A percentile compares a stretch with the other conserved stretches of the same genome.
phyloP scores from a whole-genome alignment of 1,140 invertebrate genomes.

The Lepidotrigona ventralis region DNA sequence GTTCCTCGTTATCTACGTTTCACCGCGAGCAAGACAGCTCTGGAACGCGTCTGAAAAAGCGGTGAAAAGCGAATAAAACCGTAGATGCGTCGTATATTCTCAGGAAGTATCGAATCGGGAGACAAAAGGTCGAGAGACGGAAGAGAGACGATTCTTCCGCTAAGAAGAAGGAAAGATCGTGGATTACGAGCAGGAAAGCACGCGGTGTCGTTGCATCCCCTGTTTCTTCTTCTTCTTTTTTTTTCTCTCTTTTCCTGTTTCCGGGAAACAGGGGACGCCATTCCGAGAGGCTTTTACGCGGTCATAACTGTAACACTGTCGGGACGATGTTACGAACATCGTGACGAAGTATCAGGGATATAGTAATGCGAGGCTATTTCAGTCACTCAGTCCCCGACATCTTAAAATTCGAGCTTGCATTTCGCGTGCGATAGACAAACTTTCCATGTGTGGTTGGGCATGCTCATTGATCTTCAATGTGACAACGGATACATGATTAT shows the following conservation, averaged over 20 bases:
- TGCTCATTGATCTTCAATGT: neutral
- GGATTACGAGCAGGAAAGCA: conserved; percentile 40
- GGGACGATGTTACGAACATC: conserved; percentile 41
- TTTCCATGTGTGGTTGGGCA: neutral
- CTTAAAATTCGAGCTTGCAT: neutral
- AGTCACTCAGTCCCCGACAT: neutral
- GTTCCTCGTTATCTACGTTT: neutral
- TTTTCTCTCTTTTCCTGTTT: neutral
- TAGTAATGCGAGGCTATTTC: neutral
- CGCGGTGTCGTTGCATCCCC: neutral
- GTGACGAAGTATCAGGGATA: conserved; percentile 1
- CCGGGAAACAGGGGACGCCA: conserved; percentile 17
- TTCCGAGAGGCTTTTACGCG: conserved; percentile 57
- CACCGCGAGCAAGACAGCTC: neutral
- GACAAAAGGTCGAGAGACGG: neutral
- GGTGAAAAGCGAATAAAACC: conserved; percentile 2
- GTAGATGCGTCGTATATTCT: neutral
- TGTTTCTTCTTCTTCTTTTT: neutral
- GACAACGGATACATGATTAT: neutral
- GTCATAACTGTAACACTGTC: conserved; percentile 51
- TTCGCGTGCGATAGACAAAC: neutral
- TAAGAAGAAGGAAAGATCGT: conserved; percentile 19
- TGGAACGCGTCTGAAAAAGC: neutral
- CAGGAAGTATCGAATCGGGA: neutral
- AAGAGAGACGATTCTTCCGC: conserved; percentile 6